Evolutionary conservation across 2,113 vertebrate genomes (phyloP), one percentile per base, ranked within the genome.

Genomic region (Bubo blakistoni): DNA sequence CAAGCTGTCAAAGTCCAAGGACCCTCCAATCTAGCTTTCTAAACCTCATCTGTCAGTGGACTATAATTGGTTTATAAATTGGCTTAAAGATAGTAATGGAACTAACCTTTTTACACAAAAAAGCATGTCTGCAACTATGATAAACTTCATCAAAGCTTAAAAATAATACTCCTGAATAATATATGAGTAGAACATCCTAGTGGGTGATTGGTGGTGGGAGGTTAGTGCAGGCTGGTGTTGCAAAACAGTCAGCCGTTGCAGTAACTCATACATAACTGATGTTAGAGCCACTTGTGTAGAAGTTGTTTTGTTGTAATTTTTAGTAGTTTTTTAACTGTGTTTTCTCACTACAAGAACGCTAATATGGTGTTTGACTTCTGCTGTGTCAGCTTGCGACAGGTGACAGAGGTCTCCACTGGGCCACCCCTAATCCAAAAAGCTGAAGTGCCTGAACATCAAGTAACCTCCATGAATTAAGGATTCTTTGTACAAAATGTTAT

Each of bases 1-100:
- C 80, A 55, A 71, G 59, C 79, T 95, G 94, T 86, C 97, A 97
- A 97, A 98, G 98, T 98, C 96, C 97, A 98, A 98, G 97, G 97
- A 86, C 96, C 51, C 55, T 95, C 73, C 73, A 82, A 2, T 88
- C 90, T 87, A 67, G 51, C 77, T 96, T 90, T 96, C 92, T 93
- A 93, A 96, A 92, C 79, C 85, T 81, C 89, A 38, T 82, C 93
- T 88, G 49, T 93, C 83, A 57, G 13, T 90, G 49, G 47, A 47
- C 46, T 72, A 8, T 90, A 81, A 81, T 65, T 87, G 77, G 70
- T 87, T 90, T 87, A 94, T 94, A 91, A 96, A 93, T 80, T 91
- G 90, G 62, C 65, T 95, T 89, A 62, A 88, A 91, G 94, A 81
- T 96, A 90, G 26, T 83, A 89, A 86, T 2, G 8, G 79, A 93